Evolutionary conservation across 2,113 vertebrate genomes (phyloP).

Genomic region (Pelecanoides urinatrix): DNA sequence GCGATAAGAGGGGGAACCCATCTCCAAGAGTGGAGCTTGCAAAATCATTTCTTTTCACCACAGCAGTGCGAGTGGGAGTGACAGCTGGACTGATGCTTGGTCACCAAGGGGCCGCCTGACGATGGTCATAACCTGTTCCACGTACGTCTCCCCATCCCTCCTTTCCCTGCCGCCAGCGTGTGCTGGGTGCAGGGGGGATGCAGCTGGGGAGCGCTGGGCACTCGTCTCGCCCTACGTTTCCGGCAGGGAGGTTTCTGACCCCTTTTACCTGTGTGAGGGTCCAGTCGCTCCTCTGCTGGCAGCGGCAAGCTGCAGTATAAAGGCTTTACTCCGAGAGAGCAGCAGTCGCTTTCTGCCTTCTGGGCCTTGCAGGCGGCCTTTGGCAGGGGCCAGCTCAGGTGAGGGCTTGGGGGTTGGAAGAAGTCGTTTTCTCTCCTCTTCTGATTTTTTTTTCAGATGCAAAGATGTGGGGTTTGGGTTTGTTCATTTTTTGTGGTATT

Average conservation of each 20-base stretch:
- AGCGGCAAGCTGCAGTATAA: no score
- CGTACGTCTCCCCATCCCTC: neutral
- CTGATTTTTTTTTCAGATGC: neutral
- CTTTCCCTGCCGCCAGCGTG: accelerated
- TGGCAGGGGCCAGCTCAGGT: no score
- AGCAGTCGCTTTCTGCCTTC: no score
- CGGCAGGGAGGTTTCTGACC: neutral
- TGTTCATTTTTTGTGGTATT: neutral
- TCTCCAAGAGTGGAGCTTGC: neutral
- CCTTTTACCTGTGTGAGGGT: neutral
- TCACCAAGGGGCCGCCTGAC: accelerated
- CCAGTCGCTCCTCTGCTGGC: neutral
- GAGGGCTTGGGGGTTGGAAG: neutral
- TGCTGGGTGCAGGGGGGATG: accelerated
- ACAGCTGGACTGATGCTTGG: accelerated
- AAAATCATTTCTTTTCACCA: accelerated
- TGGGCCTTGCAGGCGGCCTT: neutral
- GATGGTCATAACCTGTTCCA: neutral
- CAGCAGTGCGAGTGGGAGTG: neutral
- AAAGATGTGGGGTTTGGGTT: neutral
- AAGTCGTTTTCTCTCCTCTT: neutral
- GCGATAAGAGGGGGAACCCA: accelerated
- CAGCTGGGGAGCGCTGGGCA: neutral
- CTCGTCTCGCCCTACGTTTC: accelerated
- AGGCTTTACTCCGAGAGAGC: neutral